Conservation (phyloP, 1,140 invertebrate genomes). For the Rhizoglyphus robini region DNA sequence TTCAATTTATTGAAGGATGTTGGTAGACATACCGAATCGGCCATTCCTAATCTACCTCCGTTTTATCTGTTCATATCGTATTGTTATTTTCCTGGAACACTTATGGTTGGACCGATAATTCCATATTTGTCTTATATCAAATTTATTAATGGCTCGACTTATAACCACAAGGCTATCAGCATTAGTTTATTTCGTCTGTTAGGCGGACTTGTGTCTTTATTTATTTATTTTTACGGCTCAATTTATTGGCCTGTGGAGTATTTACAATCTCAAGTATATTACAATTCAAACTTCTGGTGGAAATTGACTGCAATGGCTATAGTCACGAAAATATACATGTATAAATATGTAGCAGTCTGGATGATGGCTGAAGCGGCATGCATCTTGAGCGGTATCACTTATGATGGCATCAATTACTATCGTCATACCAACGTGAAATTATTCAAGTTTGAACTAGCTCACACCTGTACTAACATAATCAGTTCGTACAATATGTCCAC, state of each 20-base stretch:
- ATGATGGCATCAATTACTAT: slow-evolving; percentile 45
- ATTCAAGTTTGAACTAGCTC: slow-evolving; percentile 55
- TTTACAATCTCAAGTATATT: not conserved
- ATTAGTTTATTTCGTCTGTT: not conserved
- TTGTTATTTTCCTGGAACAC: slow-evolving; percentile 68
- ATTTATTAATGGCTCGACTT: not conserved
- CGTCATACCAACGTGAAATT: slow-evolving; percentile 73
- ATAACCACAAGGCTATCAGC: not conserved
- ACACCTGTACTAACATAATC: slow-evolving; percentile 67
- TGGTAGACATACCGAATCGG: slow-evolving; percentile 41
- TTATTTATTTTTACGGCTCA: slow-evolving; percentile 4
- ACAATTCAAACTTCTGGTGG: not conserved
- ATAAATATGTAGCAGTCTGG: slow-evolving; percentile 86
- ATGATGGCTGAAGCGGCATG: slow-evolving; percentile 48
- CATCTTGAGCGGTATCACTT: slow-evolving; percentile 52
- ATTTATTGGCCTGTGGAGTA: slow-evolving; percentile 14
- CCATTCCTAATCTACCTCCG: slow-evolving; percentile 40
- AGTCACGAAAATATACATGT: slow-evolving; percentile 49
- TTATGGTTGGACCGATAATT: slow-evolving; percentile 61
- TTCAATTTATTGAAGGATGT: not conserved
- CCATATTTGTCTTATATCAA: not conserved
- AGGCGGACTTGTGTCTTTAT: not conserved
- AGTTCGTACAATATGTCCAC: slow-evolving; percentile 83
- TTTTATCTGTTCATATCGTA: slow-evolving; percentile 65
- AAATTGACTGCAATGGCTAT: slow-evolving; percentile 20